Percentiles rank a stretch among this genome's conserved stretches.
phyloP scores from a whole-genome alignment of 2,113 vertebrate genomes.

The Hipposideros armiger region DNA sequence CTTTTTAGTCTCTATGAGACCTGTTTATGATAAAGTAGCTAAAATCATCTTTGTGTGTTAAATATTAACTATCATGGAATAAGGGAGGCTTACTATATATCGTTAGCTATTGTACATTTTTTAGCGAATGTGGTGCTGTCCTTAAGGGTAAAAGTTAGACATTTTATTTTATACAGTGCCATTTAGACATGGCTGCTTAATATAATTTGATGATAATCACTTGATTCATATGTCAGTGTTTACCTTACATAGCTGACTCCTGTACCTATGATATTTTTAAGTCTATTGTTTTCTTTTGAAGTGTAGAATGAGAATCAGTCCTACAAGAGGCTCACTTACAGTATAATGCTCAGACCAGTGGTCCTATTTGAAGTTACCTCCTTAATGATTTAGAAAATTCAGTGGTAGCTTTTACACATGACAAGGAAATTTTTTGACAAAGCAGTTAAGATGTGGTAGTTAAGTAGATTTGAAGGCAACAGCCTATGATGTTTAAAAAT shows the following conservation, averaged over 20 bases:
- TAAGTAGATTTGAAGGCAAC: slow-evolving; percentile 28
- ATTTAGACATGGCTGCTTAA: background rate
- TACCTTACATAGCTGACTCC: background rate
- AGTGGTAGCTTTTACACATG: background rate
- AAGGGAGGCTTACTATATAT: background rate
- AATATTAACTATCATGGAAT: background rate
- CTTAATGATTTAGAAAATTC: slow-evolving; percentile 22
- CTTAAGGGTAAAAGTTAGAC: background rate
- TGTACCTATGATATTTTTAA: slow-evolving; percentile 1
- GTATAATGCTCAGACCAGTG: background rate
- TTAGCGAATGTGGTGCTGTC: background rate
- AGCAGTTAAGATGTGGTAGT: background rate
- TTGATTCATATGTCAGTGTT: background rate
- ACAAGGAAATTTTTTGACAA: background rate
- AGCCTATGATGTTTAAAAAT: background rate
- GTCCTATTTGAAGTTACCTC: background rate
- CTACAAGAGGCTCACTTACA: background rate
- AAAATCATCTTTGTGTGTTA: background rate
- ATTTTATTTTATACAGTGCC: background rate
- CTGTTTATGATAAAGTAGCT: slow-evolving; percentile 14
- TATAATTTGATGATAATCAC: background rate
- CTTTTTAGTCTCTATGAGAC: background rate
- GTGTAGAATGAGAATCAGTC: background rate
- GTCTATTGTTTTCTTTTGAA: slow-evolving; percentile 41
- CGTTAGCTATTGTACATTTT: background rate